Evolutionary conservation across 2,888 invertebrate species (phyloP), one percentile per base, ranked within the genome.

Genomic region (Tetheella fluctuosa): DNA sequence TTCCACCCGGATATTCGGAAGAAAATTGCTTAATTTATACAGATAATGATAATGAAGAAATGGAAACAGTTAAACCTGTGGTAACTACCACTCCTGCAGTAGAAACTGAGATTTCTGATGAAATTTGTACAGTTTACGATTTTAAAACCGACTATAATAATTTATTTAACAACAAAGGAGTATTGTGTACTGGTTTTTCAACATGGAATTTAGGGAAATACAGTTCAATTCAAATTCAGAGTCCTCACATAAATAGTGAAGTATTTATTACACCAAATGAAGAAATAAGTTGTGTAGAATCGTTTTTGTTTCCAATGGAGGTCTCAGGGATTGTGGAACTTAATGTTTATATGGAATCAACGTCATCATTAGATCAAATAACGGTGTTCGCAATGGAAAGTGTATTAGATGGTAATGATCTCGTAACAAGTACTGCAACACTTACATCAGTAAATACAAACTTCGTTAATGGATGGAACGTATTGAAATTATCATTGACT

Each of bases 251-350:
- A 20, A 60, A 67, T 2, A 76, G 80, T 6, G 61, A 67, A 10
- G 59, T 56, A 17, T 81, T 74, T 57, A 73, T 80, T 59, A 62
- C 62, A 28, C 81, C 81, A 1, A 59, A 64, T 37, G 52, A 62
- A 23, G 17, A 17, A 12, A 53, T 77, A 39, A 80, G 81, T 59
- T 81, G 82, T 59, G 71, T 78, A n/a, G 70, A 76, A 5, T 81
- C 81, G 0, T 77, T 77, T 20, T 60, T 58, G 0, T 81, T 81
- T 34, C 63, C 70, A 52, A 72, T 79, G 70, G 64, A 60, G n/a
- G 63, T 70, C 5, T 57, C 53, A 10, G 81, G 82, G 20, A 57
- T 59, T n/a, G 17, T 81, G 15, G 79, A 81, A 61, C 69, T 71
- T 12, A 74, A 79, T 57, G 60, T 77, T 37, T 73, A 73, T 59